Base-by-base conservation (phyloP, 2,113 vertebrate genomes). In the Tor tambroides region DNA sequence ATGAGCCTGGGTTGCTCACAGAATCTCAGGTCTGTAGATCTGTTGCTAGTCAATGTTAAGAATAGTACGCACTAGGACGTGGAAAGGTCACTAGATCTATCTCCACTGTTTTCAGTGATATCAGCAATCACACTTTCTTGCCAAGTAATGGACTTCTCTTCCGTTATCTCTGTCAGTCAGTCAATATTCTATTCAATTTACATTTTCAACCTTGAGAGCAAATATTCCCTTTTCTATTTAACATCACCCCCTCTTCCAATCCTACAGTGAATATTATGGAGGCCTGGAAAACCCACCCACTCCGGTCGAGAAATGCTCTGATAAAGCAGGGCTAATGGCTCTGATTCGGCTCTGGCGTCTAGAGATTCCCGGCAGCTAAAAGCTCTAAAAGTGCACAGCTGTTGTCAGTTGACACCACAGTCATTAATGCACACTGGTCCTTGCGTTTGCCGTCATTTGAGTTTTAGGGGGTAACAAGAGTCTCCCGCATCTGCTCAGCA, bases 321-420 rank as follows among this genome's bases (percentile, higher is more conserved):
- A 71, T 11, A 77, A 81, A 61, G 21, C 54, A 23, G 12, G 15
- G 67, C 77, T 84, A 85, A 89, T 85, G 67, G 59, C 32, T 74
- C 74, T 49, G 75, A 67, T 84, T 51, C 67, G 79, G 49, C 49
- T 46, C 12, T 5, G 15, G 81, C 6, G 65, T 59, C 46, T 35
- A 23, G 28, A 84, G 85, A 74, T 35, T 85, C 65, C 67, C n/a
- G 12, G 65, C 65, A 80, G 76, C 61, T 78, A 63, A 83, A 38
- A 69, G n/a, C 43, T 78, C 14, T 30, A 46, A 54, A 77, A 35
- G 82, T 17, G 84, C 74, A 91, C 86, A 88, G 87, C 86, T 89
- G 88, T 87, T 87, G 89, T 92, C 90, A 93, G 86, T 89, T 87
- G 11, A 83, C 89, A 90, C 90, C 87, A 87, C 46, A 79, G 71